Conservation (phyloP, 1,140 invertebrate genomes). For the Pogonomyrmex californicus region DNA sequence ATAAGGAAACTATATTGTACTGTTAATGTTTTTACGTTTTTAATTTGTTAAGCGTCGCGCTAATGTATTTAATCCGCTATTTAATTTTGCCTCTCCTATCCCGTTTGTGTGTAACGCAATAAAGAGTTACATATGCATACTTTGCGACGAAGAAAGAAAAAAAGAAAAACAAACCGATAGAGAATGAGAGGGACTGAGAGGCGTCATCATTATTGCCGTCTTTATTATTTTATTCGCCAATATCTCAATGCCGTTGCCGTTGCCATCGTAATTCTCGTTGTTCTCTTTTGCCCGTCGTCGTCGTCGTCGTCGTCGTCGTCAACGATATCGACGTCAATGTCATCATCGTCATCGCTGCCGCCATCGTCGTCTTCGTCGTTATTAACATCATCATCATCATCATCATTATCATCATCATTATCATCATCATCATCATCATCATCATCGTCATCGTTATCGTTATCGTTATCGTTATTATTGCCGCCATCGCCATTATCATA, state of each 20-base stretch:
- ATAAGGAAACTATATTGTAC: slow-evolving; percentile 84
- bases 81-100: slow-evolving; percentile 75
- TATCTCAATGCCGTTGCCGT: background rate
- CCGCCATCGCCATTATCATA: slow-evolving; percentile 2
- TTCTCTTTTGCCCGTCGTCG: background rate
- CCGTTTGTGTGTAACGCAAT: slow-evolving; percentile 78
- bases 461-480: background rate
- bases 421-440: slow-evolving; percentile 3
- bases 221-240: slow-evolving; percentile 33
- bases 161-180: background rate
- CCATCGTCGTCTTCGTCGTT: background rate
- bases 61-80: slow-evolving; percentile 78
- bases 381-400: background rate
- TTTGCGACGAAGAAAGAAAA: slow-evolving; percentile 50
- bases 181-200: background rate
- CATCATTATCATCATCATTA: background rate
- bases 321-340: background rate
- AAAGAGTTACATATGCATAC: slow-evolving; percentile 70
- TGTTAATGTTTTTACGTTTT: slow-evolving; percentile 86
- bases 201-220: slow-evolving; percentile 23
- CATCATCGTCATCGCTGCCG: background rate
- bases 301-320: slow-evolving; percentile 8
- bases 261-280: background rate
- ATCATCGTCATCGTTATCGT: background rate
- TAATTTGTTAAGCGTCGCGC: slow-evolving; percentile 84